Evolutionary conservation across 2,888 invertebrate genomes (phyloP).

Genomic region (Lasiommata megera): DNA sequence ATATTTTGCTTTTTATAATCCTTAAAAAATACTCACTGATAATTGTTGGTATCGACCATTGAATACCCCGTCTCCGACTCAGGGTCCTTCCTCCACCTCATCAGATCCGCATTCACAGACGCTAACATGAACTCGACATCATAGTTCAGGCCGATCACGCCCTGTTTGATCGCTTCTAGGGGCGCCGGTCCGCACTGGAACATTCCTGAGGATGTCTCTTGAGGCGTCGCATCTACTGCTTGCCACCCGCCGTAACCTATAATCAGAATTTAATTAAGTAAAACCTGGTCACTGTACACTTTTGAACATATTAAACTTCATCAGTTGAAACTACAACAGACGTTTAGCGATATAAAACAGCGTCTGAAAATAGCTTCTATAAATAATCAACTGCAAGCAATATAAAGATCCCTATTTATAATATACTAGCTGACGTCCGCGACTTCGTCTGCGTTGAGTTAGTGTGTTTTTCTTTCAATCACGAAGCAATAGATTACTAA

Average conservation of each 20-base stretch:
- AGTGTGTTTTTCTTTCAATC: no score
- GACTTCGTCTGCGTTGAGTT: no score
- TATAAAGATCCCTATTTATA: no score
- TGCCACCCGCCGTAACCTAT: constrained; percentile 94
- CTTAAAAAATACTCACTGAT: constrained; percentile 82
- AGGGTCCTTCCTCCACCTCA: constrained; percentile 88
- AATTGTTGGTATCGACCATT: constrained; percentile 86
- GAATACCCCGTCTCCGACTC: constrained; percentile 83
- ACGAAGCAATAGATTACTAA: no score
- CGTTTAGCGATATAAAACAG: no score
- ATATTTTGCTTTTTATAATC: neutral
- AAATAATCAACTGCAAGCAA: no score
- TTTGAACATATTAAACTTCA: no score
- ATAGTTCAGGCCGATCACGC: constrained; percentile 87
- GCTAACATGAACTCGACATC: constrained; percentile 90
- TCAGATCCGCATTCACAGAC: constrained; percentile 91
- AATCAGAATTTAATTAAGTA: no score
- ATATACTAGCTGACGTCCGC: no score
- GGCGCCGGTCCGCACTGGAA: constrained; percentile 92
- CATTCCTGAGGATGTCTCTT: constrained; percentile 86
- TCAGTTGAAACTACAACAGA: no score
- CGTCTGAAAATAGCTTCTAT: no score
- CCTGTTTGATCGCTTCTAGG: constrained; percentile 88
- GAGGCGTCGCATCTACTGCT: constrained; percentile 92
- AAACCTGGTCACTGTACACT: no score